Base-by-base conservation (phyloP, 2,888 invertebrate species). In the Ichneumoninae sp. region DNA sequence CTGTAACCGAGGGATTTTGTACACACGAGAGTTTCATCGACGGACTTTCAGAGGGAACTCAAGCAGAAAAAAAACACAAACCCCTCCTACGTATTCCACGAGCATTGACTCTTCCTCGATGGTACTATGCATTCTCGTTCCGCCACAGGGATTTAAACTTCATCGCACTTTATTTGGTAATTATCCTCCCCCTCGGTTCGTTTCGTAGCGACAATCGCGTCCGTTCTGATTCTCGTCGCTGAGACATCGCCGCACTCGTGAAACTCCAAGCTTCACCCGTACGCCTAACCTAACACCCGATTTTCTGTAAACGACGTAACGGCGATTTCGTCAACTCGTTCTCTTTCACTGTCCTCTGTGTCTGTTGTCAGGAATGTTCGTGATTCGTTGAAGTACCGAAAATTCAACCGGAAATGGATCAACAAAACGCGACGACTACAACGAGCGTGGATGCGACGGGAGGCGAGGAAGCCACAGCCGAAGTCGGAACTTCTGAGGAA, bases 341-440 rank as follows among this genome's bases (percentile, higher is more conserved):
- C 19, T n/a, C 44, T 22, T 36, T 44, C 44, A 33, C 26, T 50
- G 63, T 75, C 30, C n/a, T 66, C 10, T 57, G 57, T 13, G 13
- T 77, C 30, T 77, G 33, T 79, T 71, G 26, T 30, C 60, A 85
- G 85, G 76, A 60, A 76, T 44, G 66, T 85, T 68, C 44, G 79
- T 82, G 85, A 85, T 13, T 22, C 47, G 68, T 60, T 82, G 68
- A 74, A 50, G 44, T 16, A 68, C 40, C 16, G 26, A 36, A 30
- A n/a, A 65, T 65, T 50, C 30, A 50, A 66, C 26, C 30, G 4
- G 69, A 68, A 13, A 80, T 81, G 85, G 83, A 85, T 7, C 77
- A 78, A 40, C 69, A 79, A 74, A 75, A 47, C 30, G 30, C 68
- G 16, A 77, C 16, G 66, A 77, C 30, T 50, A 13, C 19, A 26